Evolutionary conservation across 2,797 vertebrate genomes (phyloP).

Genomic region (Crax fasciolata): DNA sequence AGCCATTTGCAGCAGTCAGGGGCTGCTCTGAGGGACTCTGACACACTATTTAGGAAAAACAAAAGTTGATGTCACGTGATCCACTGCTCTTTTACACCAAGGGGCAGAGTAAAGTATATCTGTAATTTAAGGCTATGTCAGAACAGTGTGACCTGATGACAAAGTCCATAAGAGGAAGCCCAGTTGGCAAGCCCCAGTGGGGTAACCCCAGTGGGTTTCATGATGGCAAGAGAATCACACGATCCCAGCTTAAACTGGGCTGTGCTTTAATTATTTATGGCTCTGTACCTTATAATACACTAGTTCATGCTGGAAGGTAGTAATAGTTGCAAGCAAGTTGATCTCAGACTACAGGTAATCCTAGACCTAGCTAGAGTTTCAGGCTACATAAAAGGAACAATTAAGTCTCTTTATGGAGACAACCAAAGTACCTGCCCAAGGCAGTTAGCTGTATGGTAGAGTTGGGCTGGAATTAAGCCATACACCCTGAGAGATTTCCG

Average conservation of each 20-base stretch:
- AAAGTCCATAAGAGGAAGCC: slow-evolving; percentile 33
- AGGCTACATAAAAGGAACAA: slow-evolving; percentile 27
- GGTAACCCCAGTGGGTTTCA: neutral
- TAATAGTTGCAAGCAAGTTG: slow-evolving; percentile 1
- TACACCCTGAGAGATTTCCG: neutral
- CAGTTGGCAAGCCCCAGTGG: neutral
- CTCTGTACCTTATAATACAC: neutral
- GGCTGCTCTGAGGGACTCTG: neutral
- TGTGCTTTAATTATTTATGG: slow-evolving; percentile 12
- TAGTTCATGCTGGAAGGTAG: neutral
- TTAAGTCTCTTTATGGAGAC: slow-evolving; percentile 24
- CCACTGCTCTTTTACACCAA: slow-evolving; percentile 48
- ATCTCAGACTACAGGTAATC: slow-evolving; percentile 39
- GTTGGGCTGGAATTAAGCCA: neutral
- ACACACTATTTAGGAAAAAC: neutral
- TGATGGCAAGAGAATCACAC: neutral
- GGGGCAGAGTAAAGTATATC: neutral
- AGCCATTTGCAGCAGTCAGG: fast-evolving
- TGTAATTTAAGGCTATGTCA: slow-evolving; percentile 37
- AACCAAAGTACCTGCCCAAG: neutral
- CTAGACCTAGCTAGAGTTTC: slow-evolving; percentile 15
- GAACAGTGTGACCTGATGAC: slow-evolving; percentile 41
- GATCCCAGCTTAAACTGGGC: neutral
- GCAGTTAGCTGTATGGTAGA: neutral
- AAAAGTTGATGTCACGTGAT: neutral